Conservation (phyloP, 2,113 vertebrate genomes). For the Orthochromis indermauri region DNA sequence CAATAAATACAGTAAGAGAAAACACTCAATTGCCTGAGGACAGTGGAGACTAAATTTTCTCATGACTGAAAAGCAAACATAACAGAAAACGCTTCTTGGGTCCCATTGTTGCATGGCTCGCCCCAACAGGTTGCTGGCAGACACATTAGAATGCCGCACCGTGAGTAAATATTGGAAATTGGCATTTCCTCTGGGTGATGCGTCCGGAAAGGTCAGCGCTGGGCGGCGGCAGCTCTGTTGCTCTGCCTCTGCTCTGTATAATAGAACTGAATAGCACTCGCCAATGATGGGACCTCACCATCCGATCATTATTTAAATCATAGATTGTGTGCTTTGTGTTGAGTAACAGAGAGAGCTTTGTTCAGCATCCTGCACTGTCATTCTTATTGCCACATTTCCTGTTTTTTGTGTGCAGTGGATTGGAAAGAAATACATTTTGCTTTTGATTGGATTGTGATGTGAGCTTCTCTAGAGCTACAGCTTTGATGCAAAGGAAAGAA, state of each 20-base stretch:
- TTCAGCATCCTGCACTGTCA: conserved; percentile 14
- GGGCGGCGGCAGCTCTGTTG: conserved; percentile 22
- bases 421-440: background rate
- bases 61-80: background rate
- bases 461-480: background rate
- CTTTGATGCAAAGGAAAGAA: background rate
- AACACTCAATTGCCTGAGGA: background rate
- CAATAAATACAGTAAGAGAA: background rate
- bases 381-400: background rate
- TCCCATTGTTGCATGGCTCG: background rate
- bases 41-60: background rate
- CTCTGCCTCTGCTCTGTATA: conserved; percentile 28
- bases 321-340: conserved; percentile 6
- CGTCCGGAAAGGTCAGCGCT: conserved; percentile 66
- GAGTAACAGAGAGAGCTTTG: conserved; percentile 8
- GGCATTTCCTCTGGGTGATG: conserved; percentile 65
- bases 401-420: background rate
- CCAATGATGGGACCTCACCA: conserved; percentile 58
- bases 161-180: conserved; percentile 64
- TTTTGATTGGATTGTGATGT: background rate
- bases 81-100: background rate
- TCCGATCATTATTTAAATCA: conserved; percentile 57
- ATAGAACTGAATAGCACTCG: conserved; percentile 64
- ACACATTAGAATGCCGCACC: conserved; percentile 47
- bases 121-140: conserved; percentile 20